These are phyloP conservation scores for Philotrypesis tridentata DNA, from an alignment of 1,140 invertebrate genomes.

Conservation along the genomic window DNA sequence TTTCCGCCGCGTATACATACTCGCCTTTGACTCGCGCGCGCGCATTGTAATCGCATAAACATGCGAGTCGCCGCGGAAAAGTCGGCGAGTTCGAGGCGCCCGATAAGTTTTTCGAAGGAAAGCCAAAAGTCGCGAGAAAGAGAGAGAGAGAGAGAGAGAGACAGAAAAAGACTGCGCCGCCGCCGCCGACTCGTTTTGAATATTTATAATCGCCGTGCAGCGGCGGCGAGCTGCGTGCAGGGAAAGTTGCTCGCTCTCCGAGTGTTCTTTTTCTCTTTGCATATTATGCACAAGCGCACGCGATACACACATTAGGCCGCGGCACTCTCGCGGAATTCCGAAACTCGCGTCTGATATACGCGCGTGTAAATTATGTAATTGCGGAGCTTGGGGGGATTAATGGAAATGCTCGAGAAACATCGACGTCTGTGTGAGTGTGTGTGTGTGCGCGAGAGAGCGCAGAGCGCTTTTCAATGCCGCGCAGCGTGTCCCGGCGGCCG, in stretches of 20 bases:
- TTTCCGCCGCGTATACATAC: slow-evolving; percentile 6
- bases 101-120: neutral
- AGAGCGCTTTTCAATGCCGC: neutral
- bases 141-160: neutral
- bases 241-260: slow-evolving; percentile 5
- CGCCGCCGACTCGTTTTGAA: slow-evolving; percentile 5
- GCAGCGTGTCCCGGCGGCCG: too few relatives aligned
- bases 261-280: neutral
- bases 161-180: too few relatives aligned
- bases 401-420: neutral
- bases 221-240: neutral
- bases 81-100: neutral
- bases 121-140: neutral
- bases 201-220: neutral
- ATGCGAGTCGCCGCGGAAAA: neutral
- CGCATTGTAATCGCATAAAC: neutral
- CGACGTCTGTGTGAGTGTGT: neutral
- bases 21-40: too few relatives aligned
- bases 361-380: neutral
- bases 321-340: neutral
- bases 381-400: neutral
- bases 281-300: too few relatives aligned
- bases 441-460: too few relatives aligned
- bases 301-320: neutral
- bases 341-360: neutral